Evolutionary conservation across 2,113 vertebrate genomes (phyloP).

Genomic region (Leptodactylus fuscus): DNA sequence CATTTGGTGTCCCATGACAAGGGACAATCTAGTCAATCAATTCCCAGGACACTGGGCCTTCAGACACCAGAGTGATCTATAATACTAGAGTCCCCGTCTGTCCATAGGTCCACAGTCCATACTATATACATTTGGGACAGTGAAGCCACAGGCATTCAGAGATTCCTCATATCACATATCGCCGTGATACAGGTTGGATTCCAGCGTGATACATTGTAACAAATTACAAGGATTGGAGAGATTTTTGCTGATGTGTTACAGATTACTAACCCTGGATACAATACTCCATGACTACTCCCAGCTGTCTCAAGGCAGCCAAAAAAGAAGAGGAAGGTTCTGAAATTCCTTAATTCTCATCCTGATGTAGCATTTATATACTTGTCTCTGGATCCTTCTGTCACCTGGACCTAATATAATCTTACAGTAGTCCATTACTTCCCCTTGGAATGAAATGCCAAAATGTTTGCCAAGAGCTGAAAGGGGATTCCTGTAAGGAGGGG

Average conservation of each 20-base stretch:
- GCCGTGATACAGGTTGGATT: too few species aligned
- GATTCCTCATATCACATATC: too few species aligned
- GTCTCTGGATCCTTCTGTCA: neutral
- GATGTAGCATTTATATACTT: neutral
- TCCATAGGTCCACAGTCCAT: too few species aligned
- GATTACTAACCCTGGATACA: neutral
- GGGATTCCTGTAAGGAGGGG: neutral
- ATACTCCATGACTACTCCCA: neutral
- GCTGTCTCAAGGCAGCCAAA: too few species aligned
- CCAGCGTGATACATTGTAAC: neutral
- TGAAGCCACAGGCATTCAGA: too few species aligned
- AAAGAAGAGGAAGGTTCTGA: neutral
- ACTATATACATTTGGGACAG: too few species aligned
- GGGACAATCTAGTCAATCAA: too few species aligned
- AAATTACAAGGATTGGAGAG: neutral
- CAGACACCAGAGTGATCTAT: too few species aligned
- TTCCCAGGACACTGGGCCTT: too few species aligned
- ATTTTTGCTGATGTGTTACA: neutral
- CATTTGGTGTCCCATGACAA: too few species aligned
- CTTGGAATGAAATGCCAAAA: neutral
- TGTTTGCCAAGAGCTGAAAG: constrained; percentile 1
- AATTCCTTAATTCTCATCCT: neutral
- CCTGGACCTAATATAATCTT: neutral
- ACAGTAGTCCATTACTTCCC: neutral
- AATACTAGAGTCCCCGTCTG: too few species aligned